Conservation (phyloP, 1,140 invertebrate species). For the Portunus trituberculatus region DNA sequence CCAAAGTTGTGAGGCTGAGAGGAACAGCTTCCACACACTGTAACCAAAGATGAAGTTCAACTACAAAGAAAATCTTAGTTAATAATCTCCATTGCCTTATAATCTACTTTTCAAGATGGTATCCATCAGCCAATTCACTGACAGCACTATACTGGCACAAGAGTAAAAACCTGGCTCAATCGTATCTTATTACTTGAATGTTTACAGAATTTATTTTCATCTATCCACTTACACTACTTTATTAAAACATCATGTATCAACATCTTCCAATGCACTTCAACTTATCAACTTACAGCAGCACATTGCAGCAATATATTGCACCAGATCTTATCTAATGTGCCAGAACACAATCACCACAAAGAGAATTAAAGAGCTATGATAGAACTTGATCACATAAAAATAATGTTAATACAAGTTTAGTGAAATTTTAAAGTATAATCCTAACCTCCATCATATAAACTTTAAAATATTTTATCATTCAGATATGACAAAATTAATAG, state of each 20-base stretch:
- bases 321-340: not conserved
- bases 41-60: constrained; percentile 38
- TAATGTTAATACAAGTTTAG: not conserved
- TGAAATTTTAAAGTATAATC: too few species aligned
- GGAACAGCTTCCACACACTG: constrained; percentile 44
- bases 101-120: not conserved
- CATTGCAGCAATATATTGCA: not conserved
- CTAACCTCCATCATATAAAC: too few species aligned
- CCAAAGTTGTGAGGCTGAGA: constrained; percentile 29
- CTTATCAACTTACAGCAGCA: too few species aligned
- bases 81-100: not conserved
- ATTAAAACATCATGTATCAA: too few species aligned
- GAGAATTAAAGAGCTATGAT: not conserved
- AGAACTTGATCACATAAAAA: not conserved
- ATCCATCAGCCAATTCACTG: not conserved
- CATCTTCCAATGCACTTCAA: too few species aligned
- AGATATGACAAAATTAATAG: too few species aligned
- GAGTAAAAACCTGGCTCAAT: not conserved
- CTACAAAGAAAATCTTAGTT: not conserved
- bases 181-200: not conserved
- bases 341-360: not conserved
- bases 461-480: too few species aligned
- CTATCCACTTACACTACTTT: too few species aligned
- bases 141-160: not conserved
- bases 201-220: not conserved